phyloP scores from a whole-genome alignment of 1,140 invertebrate genomes.

The honey bee (Apis mellifera) region Amel_HAv3.1 CM009931.2:17015501-17016000 shows the following conservation, averaged over 20 bases:
- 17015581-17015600: background rate
- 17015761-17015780: slow-evolving; percentile 47
- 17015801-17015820: slow-evolving; percentile 52
- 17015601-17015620: no score
- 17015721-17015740: slow-evolving; percentile 7
- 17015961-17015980: slow-evolving; percentile 33
- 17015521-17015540: background rate
- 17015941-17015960: slow-evolving; percentile 17
- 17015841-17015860: slow-evolving; percentile 61
- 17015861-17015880: slow-evolving; percentile 44
- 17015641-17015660: no score
- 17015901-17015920: slow-evolving; percentile 61
- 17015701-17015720: background rate
- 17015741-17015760: background rate
- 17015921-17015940: slow-evolving; percentile 16
- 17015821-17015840: slow-evolving; percentile 49
- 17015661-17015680: no score
- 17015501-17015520: background rate
- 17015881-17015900: slow-evolving; percentile 62
- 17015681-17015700: no score
- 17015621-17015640: background rate
- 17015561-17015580: background rate
- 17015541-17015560: no score
- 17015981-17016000: slow-evolving; percentile 46
- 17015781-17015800: slow-evolving; percentile 64